Base-by-base conservation (phyloP, 2,888 invertebrate genomes). In the Limnephilus rhombicus region DNA sequence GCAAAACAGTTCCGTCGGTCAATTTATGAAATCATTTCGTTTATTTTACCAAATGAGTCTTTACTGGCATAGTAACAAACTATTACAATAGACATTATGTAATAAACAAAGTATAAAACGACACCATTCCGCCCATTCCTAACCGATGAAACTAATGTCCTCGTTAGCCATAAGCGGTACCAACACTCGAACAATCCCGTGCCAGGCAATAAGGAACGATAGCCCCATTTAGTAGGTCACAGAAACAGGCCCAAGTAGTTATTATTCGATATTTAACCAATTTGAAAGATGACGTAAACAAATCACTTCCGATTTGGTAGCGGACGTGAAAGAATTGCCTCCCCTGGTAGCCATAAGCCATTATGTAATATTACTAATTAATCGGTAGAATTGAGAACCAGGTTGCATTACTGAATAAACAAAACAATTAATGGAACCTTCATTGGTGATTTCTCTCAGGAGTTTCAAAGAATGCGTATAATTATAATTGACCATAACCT, bases 241-340 rank as follows among this genome's bases (percentile, higher is more conserved):
- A 68, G 68, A 68, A 68, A 68, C 68, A 68, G 68, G 68, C 68
- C 24, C 68, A 9, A n/a, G 24, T 68, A 68, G 68, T 68, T 68
- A 68, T 68, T 68, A 68, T 68, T 68, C 68, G 68, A 68, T 68
- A 68, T 68, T 68, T 68, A 68, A 68, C 68, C 68, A 68, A 68
- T 68, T 68, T 68, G 68, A 68, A 68, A 68, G 68, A 68, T 68
- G 68, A 68, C 68, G 7, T 68, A 68, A 68, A 68, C 68, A 68
- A 68, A 68, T 68, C 68, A 68, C 68, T 68, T 68, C 68, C 68
- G 68, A 68, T 68, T 68, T 68, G 68, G 68, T 68, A 68, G 24
- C 68, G 68, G 68, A 68, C 68, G 68, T 68, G 68, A 68, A 68
- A 68, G 68, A 68, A 68, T 68, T 68, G 24, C 68, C 9, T 68